Base-by-base conservation (phyloP, 2,113 vertebrate genomes). In the Gambusia affinis region DNA sequence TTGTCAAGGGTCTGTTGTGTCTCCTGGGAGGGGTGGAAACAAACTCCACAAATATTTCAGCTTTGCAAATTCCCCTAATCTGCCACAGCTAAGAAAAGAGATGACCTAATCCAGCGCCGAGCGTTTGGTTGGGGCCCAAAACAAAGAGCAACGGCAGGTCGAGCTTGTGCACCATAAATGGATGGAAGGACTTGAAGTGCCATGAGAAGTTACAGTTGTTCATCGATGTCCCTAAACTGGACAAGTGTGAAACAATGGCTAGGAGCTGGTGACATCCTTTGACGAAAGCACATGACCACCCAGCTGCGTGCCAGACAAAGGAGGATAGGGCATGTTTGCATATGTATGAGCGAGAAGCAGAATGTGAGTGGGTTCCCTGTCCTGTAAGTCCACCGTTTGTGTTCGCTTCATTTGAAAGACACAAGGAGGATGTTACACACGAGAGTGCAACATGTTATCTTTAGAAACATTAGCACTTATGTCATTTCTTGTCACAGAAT, bases 101-200 rank as follows among this genome's bases (percentile, higher is more conserved):
- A 90, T 94, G 92, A 94, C 92, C 89, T 95, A 93, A 94, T 93
- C 85, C 68, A 73, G 73, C 71, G 51, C 54, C 1, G 22, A 79
- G 61, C 69, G 67, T 90, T 86, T 87, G 88, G 81, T 87, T 70
- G 76, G 72, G 73, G 77, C 30, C 30, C 12, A 83, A 88, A 86
- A 79, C 75, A 76, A 57, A 72, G 67, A 78, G 29, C 35, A 35
- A 62, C 37, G 84, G 81, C 73, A 74, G 82, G 76, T 90, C 75
- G 87, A 85, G 80, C 72, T 70, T 85, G 80, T 72, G 67, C 72
- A 77, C 92, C 93, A 92, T 93, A 94, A 92, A 92, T 92, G 93
- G 93, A 71, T 73, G 15, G 65, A 80, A 67, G 63, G 63, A 68
- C 66, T 28, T 79, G n/a, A 72, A 44, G 66, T 47, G 80, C 71